phyloP scores from a whole-genome alignment of 2,797 vertebrate genomes.

The Crocodylus rhombifer region DNA sequence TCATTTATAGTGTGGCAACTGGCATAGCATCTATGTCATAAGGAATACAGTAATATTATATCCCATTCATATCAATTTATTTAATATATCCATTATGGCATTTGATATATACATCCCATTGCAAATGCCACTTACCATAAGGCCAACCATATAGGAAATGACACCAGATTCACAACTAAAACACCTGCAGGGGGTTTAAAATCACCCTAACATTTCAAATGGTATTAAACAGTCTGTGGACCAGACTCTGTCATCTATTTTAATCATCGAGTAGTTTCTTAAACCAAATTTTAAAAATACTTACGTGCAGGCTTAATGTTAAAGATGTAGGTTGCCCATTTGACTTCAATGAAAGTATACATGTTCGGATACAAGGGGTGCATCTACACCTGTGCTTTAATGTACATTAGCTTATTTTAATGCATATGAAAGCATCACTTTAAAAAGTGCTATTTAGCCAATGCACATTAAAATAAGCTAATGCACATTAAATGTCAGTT shows the following conservation, averaged over 20 bases:
- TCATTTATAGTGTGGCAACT: not conserved
- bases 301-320: accelerated
- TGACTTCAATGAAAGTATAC: not conserved
- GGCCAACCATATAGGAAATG: not conserved
- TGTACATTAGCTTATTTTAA: no score
- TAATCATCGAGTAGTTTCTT: not conserved
- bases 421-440: no score
- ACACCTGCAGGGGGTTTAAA: not conserved
- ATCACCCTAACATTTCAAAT: not conserved
- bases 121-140: not conserved
- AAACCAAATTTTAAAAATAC: not conserved
- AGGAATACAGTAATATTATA: not conserved
- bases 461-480: no score
- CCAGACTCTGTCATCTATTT: not conserved
- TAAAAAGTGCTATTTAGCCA: no score
- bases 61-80: not conserved
- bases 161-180: not conserved
- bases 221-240: not conserved
- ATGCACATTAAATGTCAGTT: no score
- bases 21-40: not conserved
- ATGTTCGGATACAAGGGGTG: no score
- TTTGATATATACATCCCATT: not conserved
- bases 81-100: not conserved
- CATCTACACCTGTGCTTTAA: no score
- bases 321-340: not conserved